Evolutionary conservation across 1,140 invertebrate genomes (phyloP), one percentile per base, ranked within the genome.

Genomic region (Bombus waltoni): DNA sequence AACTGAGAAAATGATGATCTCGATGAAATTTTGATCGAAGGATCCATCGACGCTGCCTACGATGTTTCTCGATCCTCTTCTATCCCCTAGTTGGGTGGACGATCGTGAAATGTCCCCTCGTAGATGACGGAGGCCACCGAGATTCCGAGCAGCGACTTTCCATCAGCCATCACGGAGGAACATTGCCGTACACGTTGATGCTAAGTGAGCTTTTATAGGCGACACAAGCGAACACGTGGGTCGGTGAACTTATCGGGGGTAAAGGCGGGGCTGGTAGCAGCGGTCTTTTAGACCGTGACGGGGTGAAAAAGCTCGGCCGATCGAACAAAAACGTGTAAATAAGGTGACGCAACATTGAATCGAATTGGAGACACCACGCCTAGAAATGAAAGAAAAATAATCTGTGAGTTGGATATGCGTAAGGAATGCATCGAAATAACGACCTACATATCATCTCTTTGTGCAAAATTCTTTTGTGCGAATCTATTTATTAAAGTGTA

Each of bases 201-300:
- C 87, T 89, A 92, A 90, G 87, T 90, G 85, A 93, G 91, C 93
- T 94, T 94, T 94, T 94, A 94, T 94, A 93, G 85, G 25, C 66
- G 81, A 44, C n/a, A 66, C 70, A 83, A 62, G 86, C 71, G 88
- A 68, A 62, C 85, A 94, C 86, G 92, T 94, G 91, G 93, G 91
- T 91, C 81, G 93, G 65, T 90, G 91, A 94, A 92, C 90, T 94
- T 93, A 87, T 82, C 57, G 85, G 88, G 88, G 87, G 83, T 89
- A 86, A 90, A 77, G 89, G 92, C 85, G 89, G 90, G 89, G 91
- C 92, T 82, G 80, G 8, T 81, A 38, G 85, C 71, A 74, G 72
- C 81, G 84, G 78, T 88, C 91, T 87, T 80, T 38, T 83, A 74
- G 82, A 84, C 59, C 78, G 82, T 89, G 82, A 89, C 83, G 73